phyloP scores from a whole-genome alignment of 2,113 vertebrate species.

The Dasyornis broadbenti region DNA sequence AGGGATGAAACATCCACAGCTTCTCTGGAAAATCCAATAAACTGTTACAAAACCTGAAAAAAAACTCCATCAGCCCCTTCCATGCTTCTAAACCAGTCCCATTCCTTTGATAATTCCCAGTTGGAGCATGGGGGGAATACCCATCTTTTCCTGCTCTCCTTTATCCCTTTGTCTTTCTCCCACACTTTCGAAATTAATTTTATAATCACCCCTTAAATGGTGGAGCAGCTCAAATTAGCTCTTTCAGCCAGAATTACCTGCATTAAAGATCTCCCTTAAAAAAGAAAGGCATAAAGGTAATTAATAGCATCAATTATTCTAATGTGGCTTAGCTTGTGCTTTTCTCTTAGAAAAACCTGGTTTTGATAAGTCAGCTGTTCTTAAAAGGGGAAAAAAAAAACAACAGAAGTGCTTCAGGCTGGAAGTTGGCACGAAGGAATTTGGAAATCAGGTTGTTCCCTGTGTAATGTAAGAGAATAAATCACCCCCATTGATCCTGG shows the following conservation, averaged over 20 bases:
- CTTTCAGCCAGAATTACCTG: slow-evolving; percentile 48
- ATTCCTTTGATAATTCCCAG: not conserved
- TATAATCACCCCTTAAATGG: slow-evolving; percentile 28
- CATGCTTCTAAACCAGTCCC: accelerated
- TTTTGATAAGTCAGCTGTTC: slow-evolving; percentile 60
- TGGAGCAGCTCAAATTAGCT: slow-evolving; percentile 28
- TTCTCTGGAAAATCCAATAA: not conserved
- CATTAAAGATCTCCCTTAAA: slow-evolving; percentile 33
- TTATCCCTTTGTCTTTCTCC: not conserved
- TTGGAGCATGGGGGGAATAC: not conserved
- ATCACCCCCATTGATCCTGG: not conserved
- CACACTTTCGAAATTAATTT: not conserved
- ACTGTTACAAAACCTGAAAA: not conserved
- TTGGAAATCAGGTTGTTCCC: not conserved
- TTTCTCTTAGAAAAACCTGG: slow-evolving; percentile 21
- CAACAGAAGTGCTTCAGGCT: slow-evolving; percentile 7
- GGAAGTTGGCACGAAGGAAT: not conserved
- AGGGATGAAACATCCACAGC: not conserved
- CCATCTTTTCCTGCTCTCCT: not conserved
- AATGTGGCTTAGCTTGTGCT: slow-evolving; percentile 49
- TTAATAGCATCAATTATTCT: slow-evolving; percentile 63
- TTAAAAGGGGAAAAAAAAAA: not conserved
- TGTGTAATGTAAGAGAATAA: not conserved
- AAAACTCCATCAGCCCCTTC: not conserved
- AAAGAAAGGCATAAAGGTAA: slow-evolving; percentile 48